Percentiles rank a stretch among this genome's conserved stretches.
Evolutionary conservation across 1,140 invertebrate species (phyloP).

Genomic region (Pseudomyrmex pallidus): DNA sequence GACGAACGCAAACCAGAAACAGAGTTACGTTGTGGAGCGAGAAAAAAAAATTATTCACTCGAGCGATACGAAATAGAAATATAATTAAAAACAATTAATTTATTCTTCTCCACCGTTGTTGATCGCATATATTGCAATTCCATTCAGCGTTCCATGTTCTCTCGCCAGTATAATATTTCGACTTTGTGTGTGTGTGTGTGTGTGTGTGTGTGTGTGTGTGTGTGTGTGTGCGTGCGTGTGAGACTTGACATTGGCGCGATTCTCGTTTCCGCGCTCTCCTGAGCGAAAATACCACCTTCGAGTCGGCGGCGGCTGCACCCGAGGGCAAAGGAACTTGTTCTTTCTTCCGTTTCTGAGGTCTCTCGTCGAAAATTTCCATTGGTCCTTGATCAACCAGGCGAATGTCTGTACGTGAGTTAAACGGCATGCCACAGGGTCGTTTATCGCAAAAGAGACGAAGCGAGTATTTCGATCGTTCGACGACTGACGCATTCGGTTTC

Average conservation of each 20-base stretch:
- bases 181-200: too few species aligned
- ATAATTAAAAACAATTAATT: too few species aligned
- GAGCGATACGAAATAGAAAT: too few species aligned
- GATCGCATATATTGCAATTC: too few species aligned
- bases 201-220: too few species aligned
- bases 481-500: constrained; percentile 45
- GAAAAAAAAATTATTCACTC: too few species aligned
- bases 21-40: too few species aligned
- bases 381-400: constrained; percentile 72
- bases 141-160: not conserved
- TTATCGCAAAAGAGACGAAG: constrained; percentile 40
- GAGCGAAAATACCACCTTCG: constrained; percentile 26
- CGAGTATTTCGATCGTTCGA: constrained; percentile 35
- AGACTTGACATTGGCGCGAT: constrained; percentile 21
- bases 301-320: not conserved
- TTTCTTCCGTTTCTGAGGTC: constrained; percentile 66
- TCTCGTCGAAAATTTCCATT: constrained; percentile 72
- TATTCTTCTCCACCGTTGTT: too few species aligned
- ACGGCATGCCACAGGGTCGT: constrained; percentile 71
- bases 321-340: constrained; percentile 61
- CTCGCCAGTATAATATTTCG: not conserved
- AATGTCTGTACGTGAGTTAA: constrained; percentile 69
- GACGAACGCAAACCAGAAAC: not conserved
- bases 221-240: too few species aligned
- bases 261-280: constrained; percentile 16